Percentiles rank a stretch among this genome's conserved stretches.
phyloP scores from a whole-genome alignment of 2,797 vertebrate species.

The Dipus sagitta region DNA sequence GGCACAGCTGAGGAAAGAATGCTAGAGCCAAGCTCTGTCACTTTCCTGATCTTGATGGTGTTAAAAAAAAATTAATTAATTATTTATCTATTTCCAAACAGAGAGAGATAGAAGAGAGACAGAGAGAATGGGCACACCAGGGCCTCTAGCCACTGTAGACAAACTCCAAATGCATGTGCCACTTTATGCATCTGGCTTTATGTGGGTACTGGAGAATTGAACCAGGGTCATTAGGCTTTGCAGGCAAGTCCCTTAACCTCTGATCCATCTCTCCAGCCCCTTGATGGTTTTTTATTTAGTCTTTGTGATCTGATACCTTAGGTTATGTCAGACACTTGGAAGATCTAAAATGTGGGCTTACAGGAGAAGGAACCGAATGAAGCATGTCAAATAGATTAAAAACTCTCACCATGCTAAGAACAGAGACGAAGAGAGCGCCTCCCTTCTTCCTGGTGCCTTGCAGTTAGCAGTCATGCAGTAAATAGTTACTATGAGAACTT shows the following conservation, averaged over 20 bases:
- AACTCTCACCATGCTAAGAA: neutral
- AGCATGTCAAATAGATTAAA: neutral
- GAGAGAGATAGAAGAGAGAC: no score
- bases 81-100: no score
- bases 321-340: neutral
- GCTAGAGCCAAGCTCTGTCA: neutral
- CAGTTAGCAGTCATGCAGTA: neutral
- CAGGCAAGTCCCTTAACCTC: no score
- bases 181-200: no score
- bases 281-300: neutral
- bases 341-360: neutral
- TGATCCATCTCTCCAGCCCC: no score
- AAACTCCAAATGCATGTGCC: no score
- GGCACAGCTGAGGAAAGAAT: neutral
- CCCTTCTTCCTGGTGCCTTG: neutral
- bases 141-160: no score
- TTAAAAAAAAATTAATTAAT: no score
- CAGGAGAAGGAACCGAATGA: neutral
- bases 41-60: neutral
- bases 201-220: no score
- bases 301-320: neutral
- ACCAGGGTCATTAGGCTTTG: no score
- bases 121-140: no score
- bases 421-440: neutral
- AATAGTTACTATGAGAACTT: conserved; percentile 23